phyloP scores from a whole-genome alignment of 1,140 invertebrate species.

The Sarcophaga bullata region DNA sequence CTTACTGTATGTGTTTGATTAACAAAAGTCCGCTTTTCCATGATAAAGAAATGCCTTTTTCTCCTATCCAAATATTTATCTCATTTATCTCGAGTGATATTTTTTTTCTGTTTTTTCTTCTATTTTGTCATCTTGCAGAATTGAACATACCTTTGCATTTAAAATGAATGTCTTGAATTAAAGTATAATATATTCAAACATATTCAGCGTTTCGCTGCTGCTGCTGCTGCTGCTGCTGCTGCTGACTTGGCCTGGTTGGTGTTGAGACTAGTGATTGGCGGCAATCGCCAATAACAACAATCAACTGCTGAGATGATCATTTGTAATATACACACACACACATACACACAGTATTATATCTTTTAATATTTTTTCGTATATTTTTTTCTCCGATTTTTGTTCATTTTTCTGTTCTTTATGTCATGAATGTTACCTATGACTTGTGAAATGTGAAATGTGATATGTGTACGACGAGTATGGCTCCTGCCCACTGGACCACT shows the following conservation, averaged over 20 bases:
- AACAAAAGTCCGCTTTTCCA: no score
- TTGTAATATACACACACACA: background rate
- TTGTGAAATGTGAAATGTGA: slow-evolving; percentile 22
- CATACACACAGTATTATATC: no score
- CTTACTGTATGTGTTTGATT: no score
- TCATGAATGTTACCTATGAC: slow-evolving; percentile 26
- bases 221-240: background rate
- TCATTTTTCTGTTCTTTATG: slow-evolving; percentile 9
- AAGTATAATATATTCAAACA: slow-evolving; percentile 14
- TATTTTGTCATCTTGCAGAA: background rate
- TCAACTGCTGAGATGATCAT: slow-evolving; percentile 21
- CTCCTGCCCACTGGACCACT: slow-evolving; percentile 16
- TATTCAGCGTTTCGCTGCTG: background rate
- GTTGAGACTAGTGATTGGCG: slow-evolving; percentile 23
- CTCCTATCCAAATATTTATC: background rate
- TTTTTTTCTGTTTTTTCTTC: background rate
- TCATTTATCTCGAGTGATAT: background rate
- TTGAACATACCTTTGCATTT: background rate
- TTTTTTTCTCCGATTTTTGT: background rate
- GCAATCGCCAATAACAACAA: slow-evolving; percentile 26
- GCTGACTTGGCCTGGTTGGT: background rate
- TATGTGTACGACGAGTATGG: background rate
- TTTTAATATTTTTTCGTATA: no score
- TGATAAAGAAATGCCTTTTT: background rate
- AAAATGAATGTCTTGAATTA: slow-evolving; percentile 1